phyloP scores from a whole-genome alignment of 1,140 invertebrate genomes.

The Neomicropteryx cornuta region DNA sequence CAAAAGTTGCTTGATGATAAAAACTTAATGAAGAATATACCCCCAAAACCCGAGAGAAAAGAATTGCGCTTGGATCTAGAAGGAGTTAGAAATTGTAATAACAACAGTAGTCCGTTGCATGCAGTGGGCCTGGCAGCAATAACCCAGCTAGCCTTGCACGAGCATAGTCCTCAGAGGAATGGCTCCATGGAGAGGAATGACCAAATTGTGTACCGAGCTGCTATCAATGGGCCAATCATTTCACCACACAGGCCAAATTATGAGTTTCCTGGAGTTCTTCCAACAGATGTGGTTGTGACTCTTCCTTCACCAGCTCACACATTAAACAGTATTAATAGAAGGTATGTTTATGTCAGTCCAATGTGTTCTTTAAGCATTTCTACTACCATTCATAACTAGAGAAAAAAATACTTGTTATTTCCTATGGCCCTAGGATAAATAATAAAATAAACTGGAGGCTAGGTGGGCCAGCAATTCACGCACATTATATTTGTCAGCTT shows the following conservation, averaged over 20 bases:
- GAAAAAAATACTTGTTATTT: too few species aligned
- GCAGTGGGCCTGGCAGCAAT: constrained; percentile 51
- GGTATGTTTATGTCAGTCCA: constrained; percentile 6
- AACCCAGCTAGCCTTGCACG: constrained; percentile 41
- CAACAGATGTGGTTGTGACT: constrained; percentile 35
- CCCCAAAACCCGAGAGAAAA: constrained; percentile 42
- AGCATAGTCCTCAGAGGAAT: constrained; percentile 19
- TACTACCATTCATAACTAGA: too few species aligned
- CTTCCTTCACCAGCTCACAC: constrained; percentile 29
- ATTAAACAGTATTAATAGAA: constrained; percentile 17
- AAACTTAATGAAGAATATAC: constrained; percentile 46
- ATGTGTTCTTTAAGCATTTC: too few species aligned
- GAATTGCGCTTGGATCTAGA: constrained; percentile 36
- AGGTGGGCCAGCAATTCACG: too few species aligned
- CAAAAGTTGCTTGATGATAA: constrained; percentile 62
- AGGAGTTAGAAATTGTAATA: constrained; percentile 34
- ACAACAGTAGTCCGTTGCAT: constrained; percentile 42
- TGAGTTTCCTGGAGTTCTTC: constrained; percentile 36
- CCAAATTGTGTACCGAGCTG: too few species aligned
- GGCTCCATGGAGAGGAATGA: too few species aligned
- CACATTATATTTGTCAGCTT: too few species aligned
- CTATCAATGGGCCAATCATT: constrained; percentile 6
- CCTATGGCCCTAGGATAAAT: too few species aligned
- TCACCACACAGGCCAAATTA: constrained; percentile 17
- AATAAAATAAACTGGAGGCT: too few species aligned